A percentile compares a stretch with the other conserved stretches of the same genome.
Conservation (phyloP, 2,113 vertebrate species). For the Cricetomys ansorgei region DNA sequence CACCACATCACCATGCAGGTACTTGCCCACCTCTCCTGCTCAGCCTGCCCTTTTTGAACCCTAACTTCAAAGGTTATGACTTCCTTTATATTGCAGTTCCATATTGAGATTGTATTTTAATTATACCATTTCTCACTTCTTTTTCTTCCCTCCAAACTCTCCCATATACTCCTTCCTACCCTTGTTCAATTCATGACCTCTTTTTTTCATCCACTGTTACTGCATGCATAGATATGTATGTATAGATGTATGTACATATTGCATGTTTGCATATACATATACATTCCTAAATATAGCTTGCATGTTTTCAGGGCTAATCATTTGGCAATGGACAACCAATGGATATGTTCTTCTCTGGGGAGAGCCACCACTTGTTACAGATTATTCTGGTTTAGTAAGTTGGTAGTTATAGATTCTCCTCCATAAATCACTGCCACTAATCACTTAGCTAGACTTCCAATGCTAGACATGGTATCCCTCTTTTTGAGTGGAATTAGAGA, state of each 20-base stretch:
- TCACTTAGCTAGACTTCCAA: neutral
- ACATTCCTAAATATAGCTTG: neutral
- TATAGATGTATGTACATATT: neutral
- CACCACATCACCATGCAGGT: neutral
- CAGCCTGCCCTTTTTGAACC: neutral
- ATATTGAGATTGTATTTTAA: neutral
- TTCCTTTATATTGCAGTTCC: neutral
- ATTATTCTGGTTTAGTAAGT: neutral
- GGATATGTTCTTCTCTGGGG: neutral
- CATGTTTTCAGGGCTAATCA: neutral
- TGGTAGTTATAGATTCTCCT: neutral
- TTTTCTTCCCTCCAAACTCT: neutral
- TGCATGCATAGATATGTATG: neutral
- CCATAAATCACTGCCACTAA: neutral
- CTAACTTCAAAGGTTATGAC: neutral
- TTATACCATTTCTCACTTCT: neutral
- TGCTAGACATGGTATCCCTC: too few species aligned
- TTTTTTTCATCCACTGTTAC: neutral
- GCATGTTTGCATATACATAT: neutral
- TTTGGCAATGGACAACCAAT: neutral
- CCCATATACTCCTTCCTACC: neutral
- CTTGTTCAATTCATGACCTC: neutral
- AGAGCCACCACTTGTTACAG: neutral
- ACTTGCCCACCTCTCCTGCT: neutral
- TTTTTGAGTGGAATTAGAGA: neutral